These are phyloP conservation scores for Fregetta grallaria DNA, from an alignment of 2,113 vertebrate species.

Conservation along the genomic window DNA sequence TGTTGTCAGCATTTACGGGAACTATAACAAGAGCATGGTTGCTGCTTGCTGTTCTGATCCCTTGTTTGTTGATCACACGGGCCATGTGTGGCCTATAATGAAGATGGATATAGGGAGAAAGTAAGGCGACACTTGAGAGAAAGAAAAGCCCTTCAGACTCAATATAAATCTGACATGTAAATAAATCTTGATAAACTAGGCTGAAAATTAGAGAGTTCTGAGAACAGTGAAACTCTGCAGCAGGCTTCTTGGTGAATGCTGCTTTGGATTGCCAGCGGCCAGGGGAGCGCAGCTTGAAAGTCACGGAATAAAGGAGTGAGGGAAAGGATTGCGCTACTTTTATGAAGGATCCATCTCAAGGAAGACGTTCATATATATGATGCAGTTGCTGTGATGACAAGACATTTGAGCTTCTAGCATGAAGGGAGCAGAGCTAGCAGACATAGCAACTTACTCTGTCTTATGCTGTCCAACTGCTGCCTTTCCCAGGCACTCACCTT, in stretches of 20 bases:
- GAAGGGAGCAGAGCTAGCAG: background rate
- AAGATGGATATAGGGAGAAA: background rate
- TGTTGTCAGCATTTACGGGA: fast-evolving
- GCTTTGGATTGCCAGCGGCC: background rate
- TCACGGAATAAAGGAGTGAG: background rate
- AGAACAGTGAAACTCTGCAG: background rate
- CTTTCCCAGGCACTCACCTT: background rate
- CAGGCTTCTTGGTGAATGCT: background rate
- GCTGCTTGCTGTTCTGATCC: background rate
- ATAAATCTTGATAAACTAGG: background rate
- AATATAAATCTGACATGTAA: background rate
- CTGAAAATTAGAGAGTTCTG: background rate
- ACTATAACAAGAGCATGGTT: background rate
- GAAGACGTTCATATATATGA: background rate
- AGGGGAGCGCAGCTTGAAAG: background rate
- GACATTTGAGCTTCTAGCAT: background rate
- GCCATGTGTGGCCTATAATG: background rate
- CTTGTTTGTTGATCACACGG: background rate
- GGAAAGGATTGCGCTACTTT: background rate
- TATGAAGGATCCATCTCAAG: background rate
- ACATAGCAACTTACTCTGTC: background rate
- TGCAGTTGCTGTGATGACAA: background rate
- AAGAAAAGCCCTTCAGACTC: background rate
- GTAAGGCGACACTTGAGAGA: background rate
- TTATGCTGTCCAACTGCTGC: background rate